phyloP scores from a whole-genome alignment of 2,888 invertebrate species.

The Stenchaetothrips biformis region DNA sequence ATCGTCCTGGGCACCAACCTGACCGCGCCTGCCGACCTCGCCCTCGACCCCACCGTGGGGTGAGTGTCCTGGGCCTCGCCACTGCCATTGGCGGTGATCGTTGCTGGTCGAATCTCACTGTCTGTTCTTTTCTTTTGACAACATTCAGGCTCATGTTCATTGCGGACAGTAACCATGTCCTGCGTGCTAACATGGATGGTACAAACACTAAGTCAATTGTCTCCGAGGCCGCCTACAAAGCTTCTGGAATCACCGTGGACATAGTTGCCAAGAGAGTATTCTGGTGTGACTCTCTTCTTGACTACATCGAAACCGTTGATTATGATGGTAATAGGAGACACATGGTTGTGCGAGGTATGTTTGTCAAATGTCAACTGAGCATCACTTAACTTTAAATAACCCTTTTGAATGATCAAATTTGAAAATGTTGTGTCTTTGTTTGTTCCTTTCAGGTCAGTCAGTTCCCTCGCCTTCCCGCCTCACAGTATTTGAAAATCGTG shows the following conservation, averaged over 20 bases:
- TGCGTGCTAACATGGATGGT: conserved; percentile 93
- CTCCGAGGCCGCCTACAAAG: conserved; percentile 88
- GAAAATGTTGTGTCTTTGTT: conserved; percentile 22
- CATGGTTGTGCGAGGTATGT: conserved; percentile 62
- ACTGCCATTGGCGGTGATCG: not conserved
- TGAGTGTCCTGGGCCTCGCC: conserved; percentile 42
- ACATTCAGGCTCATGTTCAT: conserved; percentile 63
- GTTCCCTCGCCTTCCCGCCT: conserved; percentile 82
- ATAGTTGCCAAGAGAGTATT: conserved; percentile 84
- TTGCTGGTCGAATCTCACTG: conserved; percentile 8
- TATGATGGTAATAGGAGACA: conserved; percentile 82
- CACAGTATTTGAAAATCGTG: conserved; percentile 76
- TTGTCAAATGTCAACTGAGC: not conserved
- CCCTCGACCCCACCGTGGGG: conserved; percentile 86
- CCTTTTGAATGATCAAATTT: not conserved
- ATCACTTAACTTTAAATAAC: not conserved
- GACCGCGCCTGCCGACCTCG: conserved; percentile 85
- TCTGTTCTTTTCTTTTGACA: conserved; percentile 28
- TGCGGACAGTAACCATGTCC: conserved; percentile 75
- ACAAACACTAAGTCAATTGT: conserved; percentile 77
- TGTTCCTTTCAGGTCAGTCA: conserved; percentile 54
- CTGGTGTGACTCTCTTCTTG: conserved; percentile 93
- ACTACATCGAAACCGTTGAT: conserved; percentile 93
- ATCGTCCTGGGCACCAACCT: conserved; percentile 87
- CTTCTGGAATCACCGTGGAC: conserved; percentile 87